phyloP scores from a whole-genome alignment of 2,797 vertebrate species.

The Pteronotus mesoamericanus region DNA sequence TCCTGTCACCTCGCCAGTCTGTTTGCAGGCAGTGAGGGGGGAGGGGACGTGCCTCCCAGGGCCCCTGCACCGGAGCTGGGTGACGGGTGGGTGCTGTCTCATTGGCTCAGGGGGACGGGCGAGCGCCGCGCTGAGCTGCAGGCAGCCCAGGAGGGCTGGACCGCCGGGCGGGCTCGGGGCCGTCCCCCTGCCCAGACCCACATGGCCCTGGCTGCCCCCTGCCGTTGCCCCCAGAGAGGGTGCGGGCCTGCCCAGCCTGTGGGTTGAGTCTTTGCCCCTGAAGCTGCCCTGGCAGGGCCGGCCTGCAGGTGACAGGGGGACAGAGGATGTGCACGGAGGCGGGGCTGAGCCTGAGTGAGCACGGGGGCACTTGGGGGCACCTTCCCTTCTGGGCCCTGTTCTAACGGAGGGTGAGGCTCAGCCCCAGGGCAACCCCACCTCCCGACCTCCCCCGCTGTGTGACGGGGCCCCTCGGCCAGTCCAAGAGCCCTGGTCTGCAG shows the following conservation, averaged over 20 bases:
- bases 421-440: neutral
- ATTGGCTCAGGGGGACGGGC: neutral
- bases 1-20: neutral
- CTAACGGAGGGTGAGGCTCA: conserved; percentile 20
- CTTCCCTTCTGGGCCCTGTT: neutral
- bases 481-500: neutral
- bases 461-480: neutral
- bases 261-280: neutral
- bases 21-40: neutral
- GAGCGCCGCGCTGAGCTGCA: neutral
- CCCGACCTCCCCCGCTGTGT: neutral
- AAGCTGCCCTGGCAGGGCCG: neutral
- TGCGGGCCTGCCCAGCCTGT: neutral
- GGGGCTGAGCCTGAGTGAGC: neutral
- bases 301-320: neutral
- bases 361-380: neutral
- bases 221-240: neutral
- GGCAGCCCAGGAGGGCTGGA: neutral
- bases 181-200: neutral
- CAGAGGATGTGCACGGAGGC: neutral
- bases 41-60: neutral
- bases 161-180: neutral
- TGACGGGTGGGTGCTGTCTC: conserved; percentile 45
- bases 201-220: neutral
- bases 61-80: neutral